phyloP scores from a whole-genome alignment of 2,888 invertebrate genomes.

The Brachyptera putata region DNA sequence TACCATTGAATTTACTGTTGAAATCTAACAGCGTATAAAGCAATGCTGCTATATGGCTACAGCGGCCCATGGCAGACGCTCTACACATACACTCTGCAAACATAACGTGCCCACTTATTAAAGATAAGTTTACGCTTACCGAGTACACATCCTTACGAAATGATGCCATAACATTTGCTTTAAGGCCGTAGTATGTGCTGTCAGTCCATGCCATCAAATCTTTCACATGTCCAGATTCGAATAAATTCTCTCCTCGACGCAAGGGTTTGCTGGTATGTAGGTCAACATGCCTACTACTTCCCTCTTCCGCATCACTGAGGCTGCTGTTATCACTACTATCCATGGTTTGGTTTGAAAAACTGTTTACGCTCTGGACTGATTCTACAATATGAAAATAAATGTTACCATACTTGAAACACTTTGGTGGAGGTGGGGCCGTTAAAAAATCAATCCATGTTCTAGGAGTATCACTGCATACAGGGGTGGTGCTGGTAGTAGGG shows the following conservation, averaged over 20 bases:
- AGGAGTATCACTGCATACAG: too few species aligned
- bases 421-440: too few species aligned
- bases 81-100: neutral
- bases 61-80: neutral
- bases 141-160: neutral
- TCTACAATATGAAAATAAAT: neutral
- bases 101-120: neutral
- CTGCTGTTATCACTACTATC: neutral
- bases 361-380: neutral
- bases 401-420: neutral
- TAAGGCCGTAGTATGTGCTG: neutral
- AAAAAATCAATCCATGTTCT: too few species aligned
- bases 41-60: neutral
- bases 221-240: neutral
- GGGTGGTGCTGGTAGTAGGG: too few species aligned
- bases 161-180: neutral
- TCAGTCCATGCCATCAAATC: neutral
- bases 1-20: neutral
- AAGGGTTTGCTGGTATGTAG: neutral
- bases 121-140: neutral
- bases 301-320: neutral
- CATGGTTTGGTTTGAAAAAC: neutral
- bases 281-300: neutral
- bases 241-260: neutral
- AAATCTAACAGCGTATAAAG: neutral